These are phyloP conservation scores for Polymixis flavicincta DNA, from an alignment of 2,888 invertebrate species.

Conservation along the genomic window DNA sequence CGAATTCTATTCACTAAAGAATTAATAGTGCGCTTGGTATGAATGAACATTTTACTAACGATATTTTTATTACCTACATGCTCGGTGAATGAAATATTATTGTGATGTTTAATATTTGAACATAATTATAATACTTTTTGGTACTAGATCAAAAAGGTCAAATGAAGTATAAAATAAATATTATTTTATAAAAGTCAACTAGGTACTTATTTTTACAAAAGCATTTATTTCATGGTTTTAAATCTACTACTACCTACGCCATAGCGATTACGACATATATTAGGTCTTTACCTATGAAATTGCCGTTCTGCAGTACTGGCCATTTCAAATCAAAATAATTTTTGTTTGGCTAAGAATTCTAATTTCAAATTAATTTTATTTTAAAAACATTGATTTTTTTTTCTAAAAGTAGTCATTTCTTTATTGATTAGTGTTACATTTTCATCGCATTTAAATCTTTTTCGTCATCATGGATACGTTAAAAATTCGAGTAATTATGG, in stretches of 20 bases:
- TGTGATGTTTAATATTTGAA: neutral
- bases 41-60: constrained; percentile 36
- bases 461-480: too few species aligned
- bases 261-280: neutral
- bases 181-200: too few species aligned
- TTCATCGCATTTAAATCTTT: too few species aligned
- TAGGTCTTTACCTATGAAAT: too few species aligned
- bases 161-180: neutral
- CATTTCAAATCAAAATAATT: too few species aligned
- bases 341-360: too few species aligned
- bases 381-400: too few species aligned
- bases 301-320: too few species aligned
- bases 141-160: neutral
- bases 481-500: too few species aligned
- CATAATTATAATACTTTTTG: neutral
- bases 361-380: too few species aligned
- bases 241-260: neutral
- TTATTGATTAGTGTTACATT: too few species aligned
- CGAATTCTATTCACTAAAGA: constrained; percentile 63
- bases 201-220: neutral
- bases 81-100: neutral
- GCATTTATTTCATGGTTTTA: neutral
- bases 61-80: constrained; percentile 25
- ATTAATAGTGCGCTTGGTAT: constrained; percentile 62
- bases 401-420: too few species aligned